Base-by-base conservation (phyloP, 2,797 vertebrate genomes). In the Smutsia temminckii region DNA sequence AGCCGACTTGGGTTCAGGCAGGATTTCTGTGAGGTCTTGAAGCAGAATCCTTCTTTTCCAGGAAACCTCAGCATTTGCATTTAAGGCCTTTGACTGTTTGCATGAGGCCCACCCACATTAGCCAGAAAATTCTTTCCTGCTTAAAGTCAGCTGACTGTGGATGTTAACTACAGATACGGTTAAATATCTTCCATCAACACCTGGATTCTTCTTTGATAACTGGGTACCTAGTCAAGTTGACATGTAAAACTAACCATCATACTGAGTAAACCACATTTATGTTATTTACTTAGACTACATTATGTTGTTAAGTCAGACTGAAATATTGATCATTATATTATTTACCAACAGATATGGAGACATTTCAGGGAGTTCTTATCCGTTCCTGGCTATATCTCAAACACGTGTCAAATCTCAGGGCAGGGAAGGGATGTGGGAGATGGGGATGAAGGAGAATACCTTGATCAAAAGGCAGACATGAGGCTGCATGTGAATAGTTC, bases 401-500 rank as follows among this genome's bases (percentile, higher is more conserved):
- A 72, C 32, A 49, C 5, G 3, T 57, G 84, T 49, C 66, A 49
- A 25, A 77, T 37, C 42, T 3, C n/a, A 25, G 49, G 21, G 32
- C 53, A 17, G 27, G 59, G 21, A 37, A 74, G 34, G 32, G 34
- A 12, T 37, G 25, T 32, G 27, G 8, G n/a, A 17, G 29, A 18
- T 37, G 25, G 32, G 37, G 88, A 89, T 59, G 72, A 89, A 93
- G 55, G 21, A 34, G 84, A 85, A 55, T 14, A 21, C 27, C 23
- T 10, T 0, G 3, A 29, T 61, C 2, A 2, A 68, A 40, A 85
- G 12, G 4, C 59, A 16, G 64, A 32, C 23, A 16, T 2, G 55
- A 42, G 29, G 17, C 10, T 6, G 13, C 29, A 6, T 1, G 23
- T 4, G 63, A 29, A 7, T 0, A 0, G 13, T 0, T 37, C 40